Conservation (phyloP, 2,797 vertebrate species). For the Propithecus deckenii region DNA sequence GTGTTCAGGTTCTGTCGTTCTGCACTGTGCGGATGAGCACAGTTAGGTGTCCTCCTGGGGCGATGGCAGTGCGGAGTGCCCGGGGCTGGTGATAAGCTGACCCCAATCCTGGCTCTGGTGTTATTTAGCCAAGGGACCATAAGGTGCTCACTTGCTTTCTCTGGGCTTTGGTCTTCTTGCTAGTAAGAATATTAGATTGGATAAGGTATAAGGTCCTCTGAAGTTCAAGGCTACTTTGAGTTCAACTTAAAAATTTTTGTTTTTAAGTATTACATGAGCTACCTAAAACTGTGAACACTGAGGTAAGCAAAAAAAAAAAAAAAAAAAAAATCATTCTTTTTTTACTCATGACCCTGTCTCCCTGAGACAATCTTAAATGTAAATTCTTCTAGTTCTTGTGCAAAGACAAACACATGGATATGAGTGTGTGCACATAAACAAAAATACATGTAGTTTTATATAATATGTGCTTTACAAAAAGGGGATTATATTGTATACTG, state of each 20-base stretch:
- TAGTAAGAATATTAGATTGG: background rate
- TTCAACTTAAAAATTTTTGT: background rate
- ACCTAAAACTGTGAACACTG: background rate
- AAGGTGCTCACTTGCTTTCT: background rate
- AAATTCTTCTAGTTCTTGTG: background rate
- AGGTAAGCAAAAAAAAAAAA: background rate
- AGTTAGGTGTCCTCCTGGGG: accelerated
- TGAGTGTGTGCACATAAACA: background rate
- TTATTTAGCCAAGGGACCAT: background rate
- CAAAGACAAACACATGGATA: background rate
- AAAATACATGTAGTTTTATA: background rate
- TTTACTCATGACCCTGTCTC: background rate
- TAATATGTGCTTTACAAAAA: background rate
- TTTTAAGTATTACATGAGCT: background rate
- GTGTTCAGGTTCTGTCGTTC: too few species aligned
- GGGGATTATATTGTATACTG: background rate
- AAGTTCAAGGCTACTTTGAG: background rate
- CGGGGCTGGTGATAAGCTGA: accelerated
- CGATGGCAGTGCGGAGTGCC: background rate
- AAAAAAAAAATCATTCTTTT: background rate
- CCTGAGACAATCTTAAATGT: background rate
- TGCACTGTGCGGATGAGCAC: background rate
- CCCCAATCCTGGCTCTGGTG: background rate
- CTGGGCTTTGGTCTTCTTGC: background rate
- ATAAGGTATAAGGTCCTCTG: background rate